A percentile compares a stretch with the other conserved stretches of the same genome.
Evolutionary conservation across 2,888 invertebrate species (phyloP).

Genomic region (Orchesella flavescens): DNA sequence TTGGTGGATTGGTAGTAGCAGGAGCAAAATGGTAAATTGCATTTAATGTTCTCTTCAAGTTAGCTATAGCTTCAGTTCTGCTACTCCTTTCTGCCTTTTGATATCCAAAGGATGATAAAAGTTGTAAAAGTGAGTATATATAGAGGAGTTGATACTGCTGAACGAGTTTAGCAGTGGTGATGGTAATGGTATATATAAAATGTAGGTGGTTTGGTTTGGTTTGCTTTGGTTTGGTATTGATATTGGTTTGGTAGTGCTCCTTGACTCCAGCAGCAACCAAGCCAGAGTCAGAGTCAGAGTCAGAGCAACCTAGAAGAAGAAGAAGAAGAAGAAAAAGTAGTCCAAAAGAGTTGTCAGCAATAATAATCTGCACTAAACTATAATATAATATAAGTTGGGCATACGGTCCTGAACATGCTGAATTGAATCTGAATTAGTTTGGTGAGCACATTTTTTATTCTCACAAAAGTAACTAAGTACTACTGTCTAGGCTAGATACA

Average conservation of each 20-base stretch:
- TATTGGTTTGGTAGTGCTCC: neutral
- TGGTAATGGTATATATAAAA: slow-evolving; percentile 15
- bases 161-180: neutral
- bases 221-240: too few relatives aligned
- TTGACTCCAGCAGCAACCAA: slow-evolving; percentile 18
- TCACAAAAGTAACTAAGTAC: too few relatives aligned
- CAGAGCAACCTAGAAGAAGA: too few relatives aligned
- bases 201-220: too few relatives aligned
- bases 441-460: slow-evolving; percentile 6
- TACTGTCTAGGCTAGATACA: too few relatives aligned
- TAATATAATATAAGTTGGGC: neutral
- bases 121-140: slow-evolving; percentile 7
- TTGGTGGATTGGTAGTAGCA: slow-evolving; percentile 9
- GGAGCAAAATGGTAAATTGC: slow-evolving; percentile 52
- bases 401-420: too few relatives aligned
- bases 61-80: slow-evolving; percentile 7
- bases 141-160: too few relatives aligned
- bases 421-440: slow-evolving; percentile 35
- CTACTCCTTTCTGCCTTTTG: slow-evolving; percentile 4
- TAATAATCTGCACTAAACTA: slow-evolving; percentile 4
- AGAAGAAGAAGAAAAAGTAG: neutral
- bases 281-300: neutral
- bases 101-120: slow-evolving; percentile 30
- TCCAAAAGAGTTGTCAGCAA: slow-evolving; percentile 19
- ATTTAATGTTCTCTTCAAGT: slow-evolving; percentile 42